Percentiles rank a stretch among this genome's conserved stretches.
phyloP scores from a whole-genome alignment of 2,888 invertebrate species.

The Acanthosepion pharaonis region DNA sequence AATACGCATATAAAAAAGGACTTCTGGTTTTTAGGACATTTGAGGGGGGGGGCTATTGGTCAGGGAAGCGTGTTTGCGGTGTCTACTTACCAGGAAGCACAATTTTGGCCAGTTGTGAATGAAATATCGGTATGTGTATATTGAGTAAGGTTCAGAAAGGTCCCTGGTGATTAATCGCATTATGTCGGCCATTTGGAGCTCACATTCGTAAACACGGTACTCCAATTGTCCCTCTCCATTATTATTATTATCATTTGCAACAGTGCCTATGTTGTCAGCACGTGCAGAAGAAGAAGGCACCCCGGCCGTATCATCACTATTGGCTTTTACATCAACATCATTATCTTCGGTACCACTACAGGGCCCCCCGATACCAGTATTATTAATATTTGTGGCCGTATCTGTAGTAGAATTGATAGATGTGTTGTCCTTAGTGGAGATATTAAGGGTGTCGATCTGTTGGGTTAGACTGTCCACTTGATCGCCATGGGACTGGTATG shows the following conservation, averaged over 20 bases:
- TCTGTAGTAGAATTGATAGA: not conserved
- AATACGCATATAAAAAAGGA: too few relatives aligned
- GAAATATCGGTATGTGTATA: conserved; percentile 99
- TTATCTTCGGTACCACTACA: not conserved
- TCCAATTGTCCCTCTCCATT: conserved; percentile 60
- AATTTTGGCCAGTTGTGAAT: conserved; percentile 99
- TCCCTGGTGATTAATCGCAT: conserved; percentile 99
- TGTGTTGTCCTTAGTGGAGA: conserved; percentile 38
- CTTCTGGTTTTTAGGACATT: not conserved
- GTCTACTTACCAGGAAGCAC: conserved; percentile 88
- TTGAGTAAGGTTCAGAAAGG: conserved; percentile 99
- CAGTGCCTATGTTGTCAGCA: conserved; percentile 34
- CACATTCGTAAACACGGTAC: conserved; percentile 85
- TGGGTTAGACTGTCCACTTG: conserved; percentile 40
- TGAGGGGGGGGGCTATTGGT: not conserved
- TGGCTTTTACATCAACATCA: not conserved
- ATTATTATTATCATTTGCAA: conserved; percentile 39
- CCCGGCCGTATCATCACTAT: conserved; percentile 21
- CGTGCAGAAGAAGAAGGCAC: not conserved
- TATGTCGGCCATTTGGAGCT: conserved; percentile 97
- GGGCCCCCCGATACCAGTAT: not conserved
- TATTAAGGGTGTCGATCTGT: conserved; percentile 39
- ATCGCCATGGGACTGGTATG: conserved; percentile 40
- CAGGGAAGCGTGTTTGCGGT: not conserved
- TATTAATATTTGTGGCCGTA: not conserved